Evolutionary conservation across 2,113 vertebrate species (phyloP).

Genomic region (Upupa epops): DNA sequence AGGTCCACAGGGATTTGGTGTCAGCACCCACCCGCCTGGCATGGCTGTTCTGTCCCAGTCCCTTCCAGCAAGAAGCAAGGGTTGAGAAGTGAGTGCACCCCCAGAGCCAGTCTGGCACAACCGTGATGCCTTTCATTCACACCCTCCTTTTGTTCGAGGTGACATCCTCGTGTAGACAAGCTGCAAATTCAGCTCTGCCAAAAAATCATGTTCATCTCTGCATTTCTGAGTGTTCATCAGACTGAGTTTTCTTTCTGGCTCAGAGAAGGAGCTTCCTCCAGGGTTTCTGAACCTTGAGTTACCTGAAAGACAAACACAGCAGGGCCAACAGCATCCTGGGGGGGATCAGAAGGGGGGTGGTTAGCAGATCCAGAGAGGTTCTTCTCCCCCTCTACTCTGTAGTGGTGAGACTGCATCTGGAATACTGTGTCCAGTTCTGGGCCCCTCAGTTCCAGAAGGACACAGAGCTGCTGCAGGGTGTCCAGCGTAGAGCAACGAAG

Average conservation of each 20-base stretch:
- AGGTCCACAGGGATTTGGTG: background rate
- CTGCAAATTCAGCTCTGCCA: slow-evolving; percentile 20
- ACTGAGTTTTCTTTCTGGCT: background rate
- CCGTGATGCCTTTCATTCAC: background rate
- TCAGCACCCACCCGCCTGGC: background rate
- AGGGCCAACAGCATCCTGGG: no score
- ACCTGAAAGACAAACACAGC: background rate
- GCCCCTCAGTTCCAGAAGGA: no score
- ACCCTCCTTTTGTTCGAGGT: background rate
- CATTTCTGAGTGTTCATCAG: background rate
- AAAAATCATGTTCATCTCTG: background rate
- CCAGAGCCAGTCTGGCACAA: background rate
- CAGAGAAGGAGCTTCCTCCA: background rate
- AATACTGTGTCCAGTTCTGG: no score
- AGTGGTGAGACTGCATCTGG: no score
- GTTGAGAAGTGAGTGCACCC: background rate
- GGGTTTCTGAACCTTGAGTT: background rate
- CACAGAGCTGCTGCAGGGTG: no score
- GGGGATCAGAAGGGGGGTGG: no score
- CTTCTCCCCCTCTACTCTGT: no score
- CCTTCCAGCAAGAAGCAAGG: background rate
- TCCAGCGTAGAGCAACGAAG: no score
- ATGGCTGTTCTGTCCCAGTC: rapidly evolving
- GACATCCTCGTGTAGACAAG: background rate
- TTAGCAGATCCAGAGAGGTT: no score